phyloP scores from a whole-genome alignment of 1,140 invertebrate species.

The Sitodiplosis mosellana region DNA sequence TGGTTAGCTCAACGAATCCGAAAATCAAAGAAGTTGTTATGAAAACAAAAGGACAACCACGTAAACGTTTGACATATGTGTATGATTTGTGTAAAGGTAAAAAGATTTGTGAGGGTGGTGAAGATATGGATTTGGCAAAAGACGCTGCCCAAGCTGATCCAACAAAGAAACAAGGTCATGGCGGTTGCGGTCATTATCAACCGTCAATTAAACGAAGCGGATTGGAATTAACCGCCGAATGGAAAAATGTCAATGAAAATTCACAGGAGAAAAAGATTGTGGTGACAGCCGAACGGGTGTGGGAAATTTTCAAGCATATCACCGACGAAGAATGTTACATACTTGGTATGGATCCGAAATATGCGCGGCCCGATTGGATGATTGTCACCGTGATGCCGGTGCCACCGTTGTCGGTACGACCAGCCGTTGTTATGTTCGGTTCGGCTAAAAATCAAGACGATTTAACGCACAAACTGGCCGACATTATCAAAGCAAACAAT shows the following conservation, averaged over 20 bases:
- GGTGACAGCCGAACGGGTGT: constrained; percentile 84
- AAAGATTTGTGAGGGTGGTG: constrained; percentile 95
- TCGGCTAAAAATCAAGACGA: constrained; percentile 98
- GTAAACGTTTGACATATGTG: constrained; percentile 84
- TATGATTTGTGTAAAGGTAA: constrained; percentile 98
- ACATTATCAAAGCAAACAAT: constrained; percentile 98
- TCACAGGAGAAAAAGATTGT: constrained; percentile 88
- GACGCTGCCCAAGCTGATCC: constrained; percentile 33
- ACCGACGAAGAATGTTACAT: constrained; percentile 94
- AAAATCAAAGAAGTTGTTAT: constrained; percentile 95
- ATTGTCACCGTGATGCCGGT: constrained; percentile 93
- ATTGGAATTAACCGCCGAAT: constrained; percentile 86
- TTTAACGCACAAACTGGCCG: constrained; percentile 95
- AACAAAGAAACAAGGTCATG: constrained; percentile 65
- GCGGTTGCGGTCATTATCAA: constrained; percentile 95
- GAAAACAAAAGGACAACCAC: constrained; percentile 92
- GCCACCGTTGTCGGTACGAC: constrained; percentile 80
- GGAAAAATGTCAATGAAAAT: constrained; percentile 97
- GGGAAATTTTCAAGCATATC: constrained; percentile 94
- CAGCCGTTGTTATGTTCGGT: constrained; percentile 98
- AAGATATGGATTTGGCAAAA: constrained; percentile 85
- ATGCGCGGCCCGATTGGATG: constrained; percentile 98
- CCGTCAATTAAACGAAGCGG: constrained; percentile 78
- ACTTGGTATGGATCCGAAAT: constrained; percentile 90
- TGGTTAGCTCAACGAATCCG: constrained; percentile 86